phyloP scores from a whole-genome alignment of 2,888 invertebrate species.

The Rhopalosiphum nymphaeae region DNA sequence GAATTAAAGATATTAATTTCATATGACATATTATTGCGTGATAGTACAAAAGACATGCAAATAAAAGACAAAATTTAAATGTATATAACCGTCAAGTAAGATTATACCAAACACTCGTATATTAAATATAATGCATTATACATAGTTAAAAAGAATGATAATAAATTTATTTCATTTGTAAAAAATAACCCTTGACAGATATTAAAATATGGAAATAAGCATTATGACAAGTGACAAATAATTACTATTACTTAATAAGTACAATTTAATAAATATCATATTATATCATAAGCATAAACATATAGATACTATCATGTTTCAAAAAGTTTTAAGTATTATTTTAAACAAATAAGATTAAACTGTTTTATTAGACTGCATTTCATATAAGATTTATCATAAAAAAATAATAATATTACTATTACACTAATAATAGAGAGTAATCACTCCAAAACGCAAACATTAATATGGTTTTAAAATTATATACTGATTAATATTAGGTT shows the following conservation, averaged over 20 bases:
- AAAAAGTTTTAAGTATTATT: neutral
- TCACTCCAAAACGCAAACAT: neutral
- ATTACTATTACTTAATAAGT: neutral
- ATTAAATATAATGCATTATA: neutral
- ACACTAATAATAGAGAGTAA: neutral
- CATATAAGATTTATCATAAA: neutral
- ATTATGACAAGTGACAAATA: constrained; percentile 1
- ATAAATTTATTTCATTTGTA: neutral
- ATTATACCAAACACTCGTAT: neutral
- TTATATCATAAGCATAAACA: neutral
- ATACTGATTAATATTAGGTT: neutral
- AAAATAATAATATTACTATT: neutral
- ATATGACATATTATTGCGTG: neutral
- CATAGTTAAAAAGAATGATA: neutral
- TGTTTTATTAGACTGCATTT: neutral
- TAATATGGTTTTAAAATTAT: neutral
- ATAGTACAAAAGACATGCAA: neutral
- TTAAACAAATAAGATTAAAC: neutral
- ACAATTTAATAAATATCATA: neutral
- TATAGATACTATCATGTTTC: neutral
- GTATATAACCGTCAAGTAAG: neutral
- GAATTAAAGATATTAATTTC: constrained; percentile 35
- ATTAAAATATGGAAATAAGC: neutral
- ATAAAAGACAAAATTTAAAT: constrained; percentile 9
- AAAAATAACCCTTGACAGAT: neutral